Evolutionary conservation across 2,797 vertebrate genomes (phyloP).

Genomic region (Pempheris klunzingeri): DNA sequence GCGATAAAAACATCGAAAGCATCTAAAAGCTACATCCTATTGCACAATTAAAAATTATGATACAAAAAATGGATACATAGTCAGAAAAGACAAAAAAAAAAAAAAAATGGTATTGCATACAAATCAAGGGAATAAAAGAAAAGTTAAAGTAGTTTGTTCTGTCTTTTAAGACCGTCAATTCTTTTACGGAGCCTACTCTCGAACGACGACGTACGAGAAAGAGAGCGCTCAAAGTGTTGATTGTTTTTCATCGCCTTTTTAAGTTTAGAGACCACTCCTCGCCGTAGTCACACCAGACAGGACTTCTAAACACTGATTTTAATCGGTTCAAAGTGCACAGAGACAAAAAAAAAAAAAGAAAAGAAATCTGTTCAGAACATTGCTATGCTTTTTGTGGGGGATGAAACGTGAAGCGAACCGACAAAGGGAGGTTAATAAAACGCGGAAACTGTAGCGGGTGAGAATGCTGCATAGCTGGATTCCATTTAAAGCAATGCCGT

Average conservation of each 20-base stretch:
- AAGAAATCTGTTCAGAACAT: constrained; percentile 45
- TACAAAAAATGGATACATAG: constrained; percentile 86
- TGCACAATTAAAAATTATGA: constrained; percentile 93
- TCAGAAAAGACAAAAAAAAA: constrained; percentile 78
- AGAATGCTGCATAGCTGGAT: constrained; percentile 97
- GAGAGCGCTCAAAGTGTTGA: constrained; percentile 61
- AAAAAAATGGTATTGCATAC: constrained; percentile 82
- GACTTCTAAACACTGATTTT: constrained; percentile 82
- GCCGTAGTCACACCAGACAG: constrained; percentile 88
- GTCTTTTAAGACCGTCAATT: constrained; percentile 89
- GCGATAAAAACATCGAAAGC: constrained; percentile 78
- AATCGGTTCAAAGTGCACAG: constrained; percentile 76
- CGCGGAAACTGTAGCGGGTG: constrained; percentile 66
- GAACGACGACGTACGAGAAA: constrained; percentile 38
- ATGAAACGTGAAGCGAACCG: constrained; percentile 62
- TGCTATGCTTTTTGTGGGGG: constrained; percentile 45
- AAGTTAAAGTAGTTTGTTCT: constrained; percentile 87
- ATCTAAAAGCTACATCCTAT: constrained; percentile 93
- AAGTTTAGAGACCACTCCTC: constrained; percentile 90
- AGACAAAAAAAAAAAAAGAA: constrained; percentile 20
- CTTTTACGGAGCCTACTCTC: constrained; percentile 66
- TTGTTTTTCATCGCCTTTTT: constrained; percentile 70
- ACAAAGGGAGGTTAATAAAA: constrained; percentile 73
- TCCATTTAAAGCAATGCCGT: constrained; percentile 95
- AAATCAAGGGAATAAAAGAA: constrained; percentile 76